Percentiles rank a stretch among this genome's conserved stretches.
Evolutionary conservation across 2,888 invertebrate genomes (phyloP).

Genomic region (Drosophila percnosoma): DNA sequence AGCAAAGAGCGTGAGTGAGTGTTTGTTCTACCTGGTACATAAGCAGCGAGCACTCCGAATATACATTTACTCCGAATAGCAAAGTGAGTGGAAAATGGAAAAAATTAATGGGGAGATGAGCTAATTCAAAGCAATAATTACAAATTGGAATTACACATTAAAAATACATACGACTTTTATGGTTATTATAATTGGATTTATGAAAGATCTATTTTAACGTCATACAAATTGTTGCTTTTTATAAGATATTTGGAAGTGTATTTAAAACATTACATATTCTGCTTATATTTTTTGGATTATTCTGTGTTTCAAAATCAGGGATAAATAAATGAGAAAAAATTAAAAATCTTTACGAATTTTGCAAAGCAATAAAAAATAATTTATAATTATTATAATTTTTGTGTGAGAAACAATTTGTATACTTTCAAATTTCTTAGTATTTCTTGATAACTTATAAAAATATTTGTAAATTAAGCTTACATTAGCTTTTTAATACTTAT

Average conservation of each 20-base stretch:
- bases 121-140: constrained; percentile 1
- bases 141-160: neutral
- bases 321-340: neutral
- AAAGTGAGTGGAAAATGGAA: constrained; percentile 23
- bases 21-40: constrained; percentile 38
- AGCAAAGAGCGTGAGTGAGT: constrained; percentile 26
- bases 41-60: constrained; percentile 57
- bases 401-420: neutral
- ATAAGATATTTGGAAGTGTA: neutral
- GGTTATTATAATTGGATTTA: too few species aligned
- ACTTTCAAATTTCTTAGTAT: neutral
- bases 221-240: neutral
- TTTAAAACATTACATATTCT: neutral
- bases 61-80: constrained; percentile 58
- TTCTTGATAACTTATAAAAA: neutral
- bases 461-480: neutral
- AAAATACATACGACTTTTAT: neutral
- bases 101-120: constrained; percentile 1
- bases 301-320: neutral
- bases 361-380: neutral
- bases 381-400: neutral
- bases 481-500: neutral
- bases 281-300: neutral
- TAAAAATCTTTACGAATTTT: neutral
- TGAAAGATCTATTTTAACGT: neutral